Percentiles rank a stretch among this genome's conserved stretches.
phyloP scores from a whole-genome alignment of 1,140 invertebrate species.

The Eriosoma lanigerum region DNA sequence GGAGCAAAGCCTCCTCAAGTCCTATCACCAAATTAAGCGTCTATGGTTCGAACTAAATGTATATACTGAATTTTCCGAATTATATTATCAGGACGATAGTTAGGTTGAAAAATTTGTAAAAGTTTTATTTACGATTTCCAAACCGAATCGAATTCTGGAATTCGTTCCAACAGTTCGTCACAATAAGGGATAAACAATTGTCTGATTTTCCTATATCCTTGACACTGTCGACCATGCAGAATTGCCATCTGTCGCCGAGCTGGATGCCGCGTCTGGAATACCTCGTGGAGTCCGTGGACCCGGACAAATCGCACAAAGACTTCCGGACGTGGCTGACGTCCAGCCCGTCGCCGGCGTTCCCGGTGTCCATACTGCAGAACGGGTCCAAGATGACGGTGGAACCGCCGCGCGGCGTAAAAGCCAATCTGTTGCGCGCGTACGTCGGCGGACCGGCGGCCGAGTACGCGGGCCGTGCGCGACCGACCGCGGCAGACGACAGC shows the following conservation, averaged over 20 bases:
- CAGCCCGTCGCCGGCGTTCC: constrained; percentile 81
- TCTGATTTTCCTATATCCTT: too few species aligned
- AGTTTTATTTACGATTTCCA: too few species aligned
- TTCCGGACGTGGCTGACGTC: constrained; percentile 92
- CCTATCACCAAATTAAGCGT: too few species aligned
- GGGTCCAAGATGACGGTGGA: constrained; percentile 90
- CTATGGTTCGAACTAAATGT: too few species aligned
- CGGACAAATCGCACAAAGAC: constrained; percentile 67
- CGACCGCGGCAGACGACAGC: constrained; percentile 55
- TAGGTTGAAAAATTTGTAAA: too few species aligned
- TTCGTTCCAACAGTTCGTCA: too few species aligned
- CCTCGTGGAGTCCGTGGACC: constrained; percentile 73
- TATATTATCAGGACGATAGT: too few species aligned
- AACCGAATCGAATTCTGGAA: too few species aligned
- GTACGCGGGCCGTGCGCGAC: constrained; percentile 61
- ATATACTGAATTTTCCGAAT: too few species aligned
- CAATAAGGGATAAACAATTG: too few species aligned
- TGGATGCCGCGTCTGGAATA: constrained; percentile 88
- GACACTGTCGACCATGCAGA: constrained; percentile 71
- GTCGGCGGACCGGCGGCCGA: constrained; percentile 61
- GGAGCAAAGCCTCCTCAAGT: too few species aligned
- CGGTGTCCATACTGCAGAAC: constrained; percentile 85
- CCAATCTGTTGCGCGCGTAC: constrained; percentile 82
- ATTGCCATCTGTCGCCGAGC: constrained; percentile 88
- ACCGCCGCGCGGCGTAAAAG: constrained; percentile 81